Evolutionary conservation across 2,113 vertebrate genomes (phyloP), one percentile per base, ranked within the genome.

Genomic region (Nicator chloris): DNA sequence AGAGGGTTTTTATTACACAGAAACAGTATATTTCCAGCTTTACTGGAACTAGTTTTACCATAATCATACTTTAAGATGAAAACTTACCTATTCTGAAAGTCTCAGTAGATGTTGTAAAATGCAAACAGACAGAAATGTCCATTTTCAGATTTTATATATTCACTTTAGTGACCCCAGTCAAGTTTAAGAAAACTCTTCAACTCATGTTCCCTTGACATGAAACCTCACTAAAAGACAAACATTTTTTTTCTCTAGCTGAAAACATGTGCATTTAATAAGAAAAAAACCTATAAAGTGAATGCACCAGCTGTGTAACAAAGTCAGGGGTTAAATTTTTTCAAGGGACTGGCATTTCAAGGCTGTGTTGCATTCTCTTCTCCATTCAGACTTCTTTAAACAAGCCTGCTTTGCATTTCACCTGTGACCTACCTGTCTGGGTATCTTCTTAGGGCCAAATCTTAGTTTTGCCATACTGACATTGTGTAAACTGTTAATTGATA

Each of bases 331-430:
- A 27, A 72, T 72, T 75, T 86, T 88, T 95, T 94, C 72, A 50
- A 75, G 61, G 15, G 35, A 16, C 45, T 96, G 92, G 24, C 47
- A 51, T 88, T 92, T 94, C 40, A 80, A 70, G 70, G 45, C 70
- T 92, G 9, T 45, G 35, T 73, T 82, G 45, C 89, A 37, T 66
- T 89, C 47, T 92, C 17, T 23, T 88, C 63, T 85, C 42, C 45
- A 72, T 88, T 76, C 72, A 84, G 20, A 69, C 86, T 86, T 88
- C 39, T 92, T 93, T 90, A 80, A 94, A 93, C 64, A 95, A 89
- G 73, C 56, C 17, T 61, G 75, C 49, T 87, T 70, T 94, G 86
- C 73, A 56, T 97, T 93, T 91, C 61, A 88, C 88, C 83, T 89
- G 80, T 77, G 56, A 90, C 79, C 81, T 45, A 60, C 85, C 75